Evolutionary conservation across 2,113 vertebrate genomes (phyloP).

Genomic region (Vulpes vulpes): DNA sequence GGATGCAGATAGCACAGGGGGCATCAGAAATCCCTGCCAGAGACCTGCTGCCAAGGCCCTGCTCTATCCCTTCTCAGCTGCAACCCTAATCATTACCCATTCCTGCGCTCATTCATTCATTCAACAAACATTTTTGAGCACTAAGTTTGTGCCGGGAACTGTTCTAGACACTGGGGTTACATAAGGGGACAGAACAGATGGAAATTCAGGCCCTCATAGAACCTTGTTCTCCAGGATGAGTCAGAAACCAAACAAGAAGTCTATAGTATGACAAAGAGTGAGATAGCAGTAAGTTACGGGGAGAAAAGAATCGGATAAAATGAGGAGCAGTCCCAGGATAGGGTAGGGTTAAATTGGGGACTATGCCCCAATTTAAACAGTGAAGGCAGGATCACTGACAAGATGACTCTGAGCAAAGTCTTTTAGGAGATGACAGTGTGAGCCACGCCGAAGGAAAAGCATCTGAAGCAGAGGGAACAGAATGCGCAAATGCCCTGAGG

Average conservation of each 20-base stretch:
- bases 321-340: too few relatives aligned
- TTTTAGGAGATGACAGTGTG: neutral
- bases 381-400: neutral
- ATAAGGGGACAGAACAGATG: neutral
- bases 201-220: neutral
- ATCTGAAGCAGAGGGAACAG: neutral
- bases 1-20: neutral
- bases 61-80: neutral
- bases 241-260: neutral
- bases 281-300: neutral
- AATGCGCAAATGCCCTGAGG: neutral
- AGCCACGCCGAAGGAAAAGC: neutral
- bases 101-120: neutral
- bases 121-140: neutral
- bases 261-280: neutral
- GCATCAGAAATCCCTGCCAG: neutral
- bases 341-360: accelerated
- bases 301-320: too few relatives aligned
- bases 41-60: neutral
- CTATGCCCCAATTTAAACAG: neutral
- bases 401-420: neutral
- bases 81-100: neutral
- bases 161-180: neutral
- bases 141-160: neutral
- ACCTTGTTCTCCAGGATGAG: neutral